Percentiles rank a stretch among this genome's conserved stretches.
Evolutionary conservation across 2,888 invertebrate genomes (phyloP).

Genomic region (Poecilobothrus nobilitatus): DNA sequence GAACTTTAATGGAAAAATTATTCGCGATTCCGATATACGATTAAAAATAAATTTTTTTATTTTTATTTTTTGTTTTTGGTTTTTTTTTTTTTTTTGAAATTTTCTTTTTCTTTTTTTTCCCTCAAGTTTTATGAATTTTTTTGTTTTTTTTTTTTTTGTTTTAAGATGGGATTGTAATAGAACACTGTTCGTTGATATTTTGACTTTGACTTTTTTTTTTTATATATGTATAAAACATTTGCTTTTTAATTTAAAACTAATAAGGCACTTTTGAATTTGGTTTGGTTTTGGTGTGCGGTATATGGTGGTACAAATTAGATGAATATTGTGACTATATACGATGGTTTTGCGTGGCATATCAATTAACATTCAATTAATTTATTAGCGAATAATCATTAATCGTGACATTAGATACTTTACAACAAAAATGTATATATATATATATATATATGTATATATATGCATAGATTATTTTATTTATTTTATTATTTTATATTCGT

Average conservation of each 20-base stretch:
- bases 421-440: neutral
- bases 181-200: too few species aligned
- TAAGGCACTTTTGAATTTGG: too few species aligned
- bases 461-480: neutral
- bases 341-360: neutral
- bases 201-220: too few species aligned
- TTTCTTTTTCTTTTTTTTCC: too few species aligned
- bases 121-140: neutral
- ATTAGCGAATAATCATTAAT: constrained; percentile 6
- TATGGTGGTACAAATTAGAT: too few species aligned
- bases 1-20: neutral
- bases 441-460: too few species aligned
- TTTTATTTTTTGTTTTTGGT: neutral
- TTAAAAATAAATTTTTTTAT: neutral
- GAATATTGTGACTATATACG: neutral
- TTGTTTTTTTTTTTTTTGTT: neutral
- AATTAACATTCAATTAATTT: constrained; percentile 6
- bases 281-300: too few species aligned
- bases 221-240: too few species aligned
- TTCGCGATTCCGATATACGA: neutral
- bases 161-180: too few species aligned
- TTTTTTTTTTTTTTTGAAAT: neutral
- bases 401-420: neutral
- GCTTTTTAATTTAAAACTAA: too few species aligned
- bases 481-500: neutral